Evolutionary conservation across 2,797 vertebrate species (phyloP), one percentile per base, ranked within the genome.

Genomic region (Pristis pectinata): DNA sequence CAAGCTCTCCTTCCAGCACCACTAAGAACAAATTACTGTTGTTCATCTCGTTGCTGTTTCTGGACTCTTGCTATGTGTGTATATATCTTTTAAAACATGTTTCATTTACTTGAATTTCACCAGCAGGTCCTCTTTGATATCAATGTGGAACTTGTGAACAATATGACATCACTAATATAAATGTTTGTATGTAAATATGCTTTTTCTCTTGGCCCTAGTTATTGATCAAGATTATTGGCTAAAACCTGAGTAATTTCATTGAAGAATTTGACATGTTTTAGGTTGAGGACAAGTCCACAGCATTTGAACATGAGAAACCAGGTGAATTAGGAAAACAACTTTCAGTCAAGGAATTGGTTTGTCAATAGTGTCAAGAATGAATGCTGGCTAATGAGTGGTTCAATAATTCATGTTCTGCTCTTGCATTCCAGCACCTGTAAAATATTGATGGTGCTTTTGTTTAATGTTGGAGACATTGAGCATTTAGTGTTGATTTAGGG

Each of bases 321-420:
- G 34, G 49, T 87, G 27, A 59, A 59, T 87, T 34, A 59, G 30
- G 53, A 59, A 87, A 87, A 44, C 30, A 0, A 59, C 53, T 85
- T 87, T n/a, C 27, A 87, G 30, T 11, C 22, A 34, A 56, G 53
- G 53, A 59, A 87, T 59, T 15, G 27, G 53, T 30, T 87, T 87
- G 30, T 87, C 27, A 56, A 17, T 59, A 15, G 11, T 59, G 83
- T 87, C 56, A 27, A 1, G 53, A 83, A 10, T 87, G 53, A 87
- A 17, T 56, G 13, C 30, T n/a, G 87, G 37, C 37, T 80, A 80
- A 41, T 80, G 17, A 80, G 37, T 22, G 8, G n/a, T 59, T 87
- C 53, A 87, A 59, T 87, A 87, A 87, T 87, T 87, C 53, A 87
- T 87, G 83, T 13, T 59, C 49, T 87, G 44, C 80, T 83, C 80